phyloP scores from a whole-genome alignment of 2,113 vertebrate genomes.

The Ammodytes dubius region DNA sequence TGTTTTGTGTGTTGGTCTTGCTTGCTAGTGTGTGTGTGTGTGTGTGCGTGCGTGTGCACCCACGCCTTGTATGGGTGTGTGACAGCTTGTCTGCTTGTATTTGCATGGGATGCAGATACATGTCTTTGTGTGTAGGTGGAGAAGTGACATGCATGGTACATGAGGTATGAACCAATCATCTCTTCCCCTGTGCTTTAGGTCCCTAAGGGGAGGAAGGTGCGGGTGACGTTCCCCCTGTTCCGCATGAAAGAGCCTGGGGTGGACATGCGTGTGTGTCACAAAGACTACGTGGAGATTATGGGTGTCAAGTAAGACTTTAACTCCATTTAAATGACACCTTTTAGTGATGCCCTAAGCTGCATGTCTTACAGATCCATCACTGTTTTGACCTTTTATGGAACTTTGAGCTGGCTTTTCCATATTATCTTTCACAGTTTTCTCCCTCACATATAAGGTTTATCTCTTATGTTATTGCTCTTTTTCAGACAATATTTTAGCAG shows the following conservation, averaged over 20 bases:
- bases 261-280: slow-evolving; percentile 76
- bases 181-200: slow-evolving; percentile 73
- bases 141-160: slow-evolving; percentile 42
- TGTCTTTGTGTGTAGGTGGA: slow-evolving; percentile 15
- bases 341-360: neutral
- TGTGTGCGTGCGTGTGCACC: neutral
- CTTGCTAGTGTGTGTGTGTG: slow-evolving; percentile 18
- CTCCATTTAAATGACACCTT: neutral
- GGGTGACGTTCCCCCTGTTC: slow-evolving; percentile 83
- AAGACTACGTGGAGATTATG: slow-evolving; percentile 84
- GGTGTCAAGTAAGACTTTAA: slow-evolving; percentile 73
- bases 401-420: no score
- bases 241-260: slow-evolving; percentile 85
- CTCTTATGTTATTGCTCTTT: slow-evolving; percentile 1
- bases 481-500: neutral
- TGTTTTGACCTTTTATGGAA: neutral
- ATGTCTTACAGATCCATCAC: neutral
- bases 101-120: slow-evolving; percentile 19
- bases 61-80: slow-evolving; percentile 1
- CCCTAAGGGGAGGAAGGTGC: slow-evolving; percentile 66
- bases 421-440: neutral
- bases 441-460: slow-evolving; percentile 1
- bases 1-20: slow-evolving; percentile 52
- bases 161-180: slow-evolving; percentile 24
- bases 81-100: slow-evolving; percentile 10